Base-by-base conservation (phyloP, 2,888 invertebrate genomes). In the Philopedon plagiatum region DNA sequence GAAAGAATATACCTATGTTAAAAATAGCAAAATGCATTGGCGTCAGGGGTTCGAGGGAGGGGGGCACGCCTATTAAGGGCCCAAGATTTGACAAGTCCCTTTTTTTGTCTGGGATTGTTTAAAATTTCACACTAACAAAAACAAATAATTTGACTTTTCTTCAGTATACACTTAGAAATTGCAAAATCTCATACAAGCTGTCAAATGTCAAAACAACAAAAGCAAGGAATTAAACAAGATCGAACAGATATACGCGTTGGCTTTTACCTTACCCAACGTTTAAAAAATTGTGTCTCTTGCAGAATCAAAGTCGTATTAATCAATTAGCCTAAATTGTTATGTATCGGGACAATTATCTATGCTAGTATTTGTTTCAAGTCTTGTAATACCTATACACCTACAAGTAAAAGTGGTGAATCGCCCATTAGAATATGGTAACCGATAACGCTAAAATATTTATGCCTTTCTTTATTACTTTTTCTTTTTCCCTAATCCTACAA, bases 281-380 rank as follows among this genome's bases (percentile, higher is more conserved):
- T 37, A 57, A 39, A 60, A 60, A 60, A 41, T 41, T 60, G 60
- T 60, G 60, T 60, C 60, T 41, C 44, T 13, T 26, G 29, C 60
- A 21, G 26, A 41, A 41, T 60, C 26, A 44, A 41, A 60, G 44
- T 39, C 11, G 15, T 44, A 60, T 60, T 60, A 60, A 60, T 60
- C 60, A 60, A 41, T 60, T 60, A 60, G 41, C 23, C 44, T 15
- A 39, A 60, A 39, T 60, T 29, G 21, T 15, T 60, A 23, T 58
- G 44, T 60, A 60, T 60, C 60, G 11, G 15, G 26, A 23, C 39
- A 60, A 44, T 41, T 60, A 60, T 60, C 60, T 41, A 15, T 11
- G 29, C 60, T 5, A 41, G 60, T 23, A 44, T 60, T 60, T 41
- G 60, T 41, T 41, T 11, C n/a, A 29, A 15, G 60, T 44, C n/a